Percentiles rank a stretch among this genome's conserved stretches.
phyloP scores from a whole-genome alignment of 2,797 vertebrate species.

The Oreochromis grahami region DNA sequence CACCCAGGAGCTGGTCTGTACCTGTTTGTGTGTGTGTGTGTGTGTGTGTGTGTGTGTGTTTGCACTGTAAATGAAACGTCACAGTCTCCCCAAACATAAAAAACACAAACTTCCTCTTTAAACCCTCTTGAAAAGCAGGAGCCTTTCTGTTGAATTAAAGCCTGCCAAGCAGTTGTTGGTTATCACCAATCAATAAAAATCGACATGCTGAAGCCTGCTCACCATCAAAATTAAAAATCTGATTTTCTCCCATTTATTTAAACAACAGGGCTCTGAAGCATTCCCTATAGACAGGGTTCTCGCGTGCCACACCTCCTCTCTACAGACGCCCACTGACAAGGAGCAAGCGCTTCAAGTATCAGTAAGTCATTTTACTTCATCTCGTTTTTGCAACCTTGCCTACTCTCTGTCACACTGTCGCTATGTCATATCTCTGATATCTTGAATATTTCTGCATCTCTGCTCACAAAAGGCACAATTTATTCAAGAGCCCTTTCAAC shows the following conservation, averaged over 20 bases:
- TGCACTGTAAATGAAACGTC: neutral
- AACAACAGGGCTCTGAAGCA: conserved; percentile 63
- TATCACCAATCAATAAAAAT: neutral
- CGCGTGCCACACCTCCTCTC: conserved; percentile 85
- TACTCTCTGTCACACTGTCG: neutral
- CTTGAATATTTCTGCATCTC: neutral
- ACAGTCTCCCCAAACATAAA: neutral
- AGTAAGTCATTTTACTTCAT: conserved; percentile 65
- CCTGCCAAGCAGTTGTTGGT: neutral
- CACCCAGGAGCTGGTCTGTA: conserved; percentile 71
- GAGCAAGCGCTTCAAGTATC: conserved; percentile 84
- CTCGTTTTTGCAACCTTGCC: neutral
- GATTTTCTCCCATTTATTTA: neutral
- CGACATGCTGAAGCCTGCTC: neutral
- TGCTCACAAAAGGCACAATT: neutral
- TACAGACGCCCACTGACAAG: conserved; percentile 86
- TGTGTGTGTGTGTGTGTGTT: neutral
- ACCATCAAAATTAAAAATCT: neutral
- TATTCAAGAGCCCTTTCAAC: neutral
- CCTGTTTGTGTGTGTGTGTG: neutral
- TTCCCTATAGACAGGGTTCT: conserved; percentile 64
- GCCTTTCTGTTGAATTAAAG: neutral
- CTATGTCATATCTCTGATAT: neutral
- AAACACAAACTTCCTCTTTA: neutral
- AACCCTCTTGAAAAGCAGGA: neutral